Conservation (phyloP, 2,888 invertebrate species). For the Actias luna region DNA sequence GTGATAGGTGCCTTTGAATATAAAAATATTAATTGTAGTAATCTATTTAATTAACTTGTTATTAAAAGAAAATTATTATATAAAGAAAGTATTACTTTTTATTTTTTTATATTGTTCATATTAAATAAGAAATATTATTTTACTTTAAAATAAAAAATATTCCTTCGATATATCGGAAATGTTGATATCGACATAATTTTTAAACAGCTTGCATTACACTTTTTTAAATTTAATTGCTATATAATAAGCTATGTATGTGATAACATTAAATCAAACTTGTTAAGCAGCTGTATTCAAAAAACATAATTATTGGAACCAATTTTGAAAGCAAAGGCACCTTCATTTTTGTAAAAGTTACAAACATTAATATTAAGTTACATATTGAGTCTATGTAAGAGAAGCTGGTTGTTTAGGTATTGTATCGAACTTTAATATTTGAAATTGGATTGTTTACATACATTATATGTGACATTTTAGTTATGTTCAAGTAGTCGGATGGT, state of each 20-base stretch:
- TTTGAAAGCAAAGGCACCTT: not conserved
- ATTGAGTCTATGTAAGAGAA: not conserved
- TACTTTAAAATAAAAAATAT: not conserved
- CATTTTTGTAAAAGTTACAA: not conserved
- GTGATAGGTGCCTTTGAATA: conserved; percentile 14
- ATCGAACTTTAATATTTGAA: too few species aligned
- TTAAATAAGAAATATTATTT: not conserved
- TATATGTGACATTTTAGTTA: too few species aligned
- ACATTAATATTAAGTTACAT: too few species aligned
- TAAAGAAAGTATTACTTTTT: too few species aligned
- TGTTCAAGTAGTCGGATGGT: too few species aligned
- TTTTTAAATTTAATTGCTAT: not conserved
- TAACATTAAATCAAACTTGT: not conserved
- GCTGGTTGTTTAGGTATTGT: not conserved
- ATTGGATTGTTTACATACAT: too few species aligned
- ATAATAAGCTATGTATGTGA: not conserved
- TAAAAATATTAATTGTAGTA: not conserved
- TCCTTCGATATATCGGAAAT: not conserved
- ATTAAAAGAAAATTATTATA: not conserved
- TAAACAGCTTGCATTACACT: not conserved
- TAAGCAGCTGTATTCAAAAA: too few species aligned
- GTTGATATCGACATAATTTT: not conserved
- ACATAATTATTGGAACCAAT: not conserved
- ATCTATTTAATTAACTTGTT: not conserved
- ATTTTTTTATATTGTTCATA: not conserved